These are phyloP conservation scores for Mesocentrotus franciscanus DNA, from an alignment of 53 echinoderm and acorn worm species.

Conservation along the genomic window DNA sequence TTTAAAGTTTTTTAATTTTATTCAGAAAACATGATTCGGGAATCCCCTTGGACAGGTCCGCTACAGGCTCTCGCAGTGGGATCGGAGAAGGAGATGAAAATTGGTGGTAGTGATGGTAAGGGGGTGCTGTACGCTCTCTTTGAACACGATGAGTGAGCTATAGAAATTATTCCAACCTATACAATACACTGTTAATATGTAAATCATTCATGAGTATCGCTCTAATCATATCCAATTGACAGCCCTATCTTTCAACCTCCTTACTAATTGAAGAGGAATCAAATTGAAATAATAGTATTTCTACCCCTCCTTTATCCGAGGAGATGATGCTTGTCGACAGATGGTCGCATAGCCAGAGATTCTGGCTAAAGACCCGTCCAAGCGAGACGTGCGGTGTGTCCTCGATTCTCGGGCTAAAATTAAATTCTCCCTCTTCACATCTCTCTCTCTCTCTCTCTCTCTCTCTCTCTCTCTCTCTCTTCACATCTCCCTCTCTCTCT, in stretches of 20 bases:
- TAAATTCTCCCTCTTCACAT: neutral
- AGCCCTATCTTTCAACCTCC: neutral
- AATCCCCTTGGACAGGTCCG: too few relatives aligned
- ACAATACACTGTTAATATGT: neutral
- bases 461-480: neutral
- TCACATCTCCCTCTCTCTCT: neutral
- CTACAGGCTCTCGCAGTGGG: too few relatives aligned
- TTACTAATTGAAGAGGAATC: neutral
- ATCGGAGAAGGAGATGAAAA: too few relatives aligned
- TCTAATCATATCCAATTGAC: slow-evolving; percentile 20
- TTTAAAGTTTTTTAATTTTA: too few relatives aligned
- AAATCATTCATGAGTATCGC: neutral
- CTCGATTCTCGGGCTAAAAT: neutral
- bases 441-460: too few relatives aligned
- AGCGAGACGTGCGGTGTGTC: neutral
- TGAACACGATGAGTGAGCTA: neutral
- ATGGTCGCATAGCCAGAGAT: slow-evolving; percentile 7
- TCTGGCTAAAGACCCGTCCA: slow-evolving; percentile 11
- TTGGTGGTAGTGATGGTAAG: too few relatives aligned
- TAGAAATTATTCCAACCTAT: neutral
- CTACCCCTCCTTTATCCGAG: neutral
- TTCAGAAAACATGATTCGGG: too few relatives aligned
- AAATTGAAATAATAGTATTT: neutral
- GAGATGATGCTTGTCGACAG: neutral
- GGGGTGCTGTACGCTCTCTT: neutral